phyloP scores from a whole-genome alignment of 1,140 invertebrate genomes.

The Drosophila paulistorum region DNA sequence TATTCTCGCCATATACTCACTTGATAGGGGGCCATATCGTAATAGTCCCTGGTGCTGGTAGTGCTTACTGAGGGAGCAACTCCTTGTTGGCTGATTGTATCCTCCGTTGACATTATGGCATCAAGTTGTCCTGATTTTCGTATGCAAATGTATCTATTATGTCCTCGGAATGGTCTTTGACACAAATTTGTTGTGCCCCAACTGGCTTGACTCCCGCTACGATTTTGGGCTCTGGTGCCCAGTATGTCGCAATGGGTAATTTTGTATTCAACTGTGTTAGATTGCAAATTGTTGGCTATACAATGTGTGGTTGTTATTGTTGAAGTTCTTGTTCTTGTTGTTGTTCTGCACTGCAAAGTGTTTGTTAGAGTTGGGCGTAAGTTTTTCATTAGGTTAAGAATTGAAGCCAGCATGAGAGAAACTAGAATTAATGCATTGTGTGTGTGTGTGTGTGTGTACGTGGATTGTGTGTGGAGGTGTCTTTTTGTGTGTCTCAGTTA shows the following conservation, averaged over 20 bases:
- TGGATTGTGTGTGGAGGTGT: constrained; percentile 4
- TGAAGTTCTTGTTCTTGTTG: constrained; percentile 30
- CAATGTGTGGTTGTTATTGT: constrained; percentile 34
- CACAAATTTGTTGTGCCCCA: neutral
- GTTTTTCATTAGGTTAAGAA: constrained; percentile 55
- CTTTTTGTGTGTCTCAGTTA: constrained; percentile 10
- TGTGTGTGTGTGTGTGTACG: constrained; percentile 18
- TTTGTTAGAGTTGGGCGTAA: constrained; percentile 52
- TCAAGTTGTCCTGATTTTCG: constrained; percentile 15
- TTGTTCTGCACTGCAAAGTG: constrained; percentile 57
- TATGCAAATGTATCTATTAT: constrained; percentile 12
- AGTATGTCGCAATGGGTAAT: constrained; percentile 19
- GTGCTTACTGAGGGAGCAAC: constrained; percentile 30
- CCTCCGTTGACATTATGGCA: constrained; percentile 21
- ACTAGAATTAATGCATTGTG: constrained; percentile 17
- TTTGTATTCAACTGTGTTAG: constrained; percentile 27
- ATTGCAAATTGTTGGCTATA: constrained; percentile 3
- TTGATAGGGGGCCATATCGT: constrained; percentile 58
- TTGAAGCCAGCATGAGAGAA: constrained; percentile 37
- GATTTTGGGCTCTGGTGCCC: constrained; percentile 29
- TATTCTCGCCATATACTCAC: constrained; percentile 47
- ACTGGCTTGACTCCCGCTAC: neutral
- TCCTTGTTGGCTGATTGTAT: constrained; percentile 7
- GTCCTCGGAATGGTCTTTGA: neutral
- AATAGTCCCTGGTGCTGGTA: constrained; percentile 45